Conservation (phyloP, 2,797 vertebrate genomes). For the Calcarius lapponicus region DNA sequence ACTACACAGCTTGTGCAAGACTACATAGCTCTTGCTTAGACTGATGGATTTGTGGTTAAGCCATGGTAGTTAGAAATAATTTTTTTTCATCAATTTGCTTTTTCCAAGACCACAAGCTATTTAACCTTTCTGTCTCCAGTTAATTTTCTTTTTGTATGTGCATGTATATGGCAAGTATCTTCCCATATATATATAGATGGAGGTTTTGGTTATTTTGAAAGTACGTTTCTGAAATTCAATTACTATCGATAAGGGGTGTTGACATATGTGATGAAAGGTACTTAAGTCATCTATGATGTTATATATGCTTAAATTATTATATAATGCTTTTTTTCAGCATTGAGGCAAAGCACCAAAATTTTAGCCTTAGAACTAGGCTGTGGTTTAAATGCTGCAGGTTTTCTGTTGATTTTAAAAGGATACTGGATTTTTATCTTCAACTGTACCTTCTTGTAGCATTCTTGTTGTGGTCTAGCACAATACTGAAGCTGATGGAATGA, state of each 20-base stretch:
- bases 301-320: not conserved
- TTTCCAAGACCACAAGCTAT: not conserved
- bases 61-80: not conserved
- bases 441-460: not conserved
- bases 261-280: not conserved
- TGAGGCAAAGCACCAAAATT: not conserved
- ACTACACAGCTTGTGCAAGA: not conserved
- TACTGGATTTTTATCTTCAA: not conserved
- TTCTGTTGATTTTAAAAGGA: not conserved
- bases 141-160: not conserved
- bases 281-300: not conserved
- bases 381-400: not conserved
- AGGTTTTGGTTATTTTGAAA: not conserved
- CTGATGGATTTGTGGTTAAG: not conserved
- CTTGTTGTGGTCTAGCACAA: not conserved
- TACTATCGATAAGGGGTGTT: not conserved
- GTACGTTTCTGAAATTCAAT: fast-evolving
- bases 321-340: not conserved
- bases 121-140: not conserved
- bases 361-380: not conserved
- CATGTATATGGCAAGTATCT: not conserved
- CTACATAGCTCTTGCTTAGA: not conserved
- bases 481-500: not conserved
- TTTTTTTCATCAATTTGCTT: not conserved
- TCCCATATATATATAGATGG: not conserved